Conservation (phyloP, 2,113 vertebrate species). For the Mormyrus lacerda region DNA sequence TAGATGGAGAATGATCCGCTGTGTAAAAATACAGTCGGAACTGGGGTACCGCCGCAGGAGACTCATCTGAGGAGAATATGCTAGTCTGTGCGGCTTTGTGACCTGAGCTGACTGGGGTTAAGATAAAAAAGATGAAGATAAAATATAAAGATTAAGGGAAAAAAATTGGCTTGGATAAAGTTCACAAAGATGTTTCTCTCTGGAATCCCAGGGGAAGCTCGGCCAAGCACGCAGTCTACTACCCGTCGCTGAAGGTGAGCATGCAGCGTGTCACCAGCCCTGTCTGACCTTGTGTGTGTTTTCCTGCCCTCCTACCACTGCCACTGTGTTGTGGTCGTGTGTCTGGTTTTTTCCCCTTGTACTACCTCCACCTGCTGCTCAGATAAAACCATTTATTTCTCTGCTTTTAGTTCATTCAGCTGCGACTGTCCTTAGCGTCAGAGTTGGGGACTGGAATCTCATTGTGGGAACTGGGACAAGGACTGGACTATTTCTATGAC, state of each 20-base stretch:
- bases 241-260: constrained; percentile 68
- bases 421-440: constrained; percentile 75
- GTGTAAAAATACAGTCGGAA: not conserved
- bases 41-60: not conserved
- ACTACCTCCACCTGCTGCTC: not conserved
- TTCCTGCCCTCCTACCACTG: not conserved
- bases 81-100: not conserved
- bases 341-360: not conserved
- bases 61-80: not conserved
- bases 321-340: not conserved
- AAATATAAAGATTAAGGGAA: not conserved
- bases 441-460: constrained; percentile 89
- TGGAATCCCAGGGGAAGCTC: constrained; percentile 58
- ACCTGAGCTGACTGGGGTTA: not conserved
- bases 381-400: constrained; percentile 23
- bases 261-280: not conserved
- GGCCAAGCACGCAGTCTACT: constrained; percentile 65
- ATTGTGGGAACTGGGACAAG: constrained; percentile 97
- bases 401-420: constrained; percentile 71
- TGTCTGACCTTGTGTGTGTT: not conserved
- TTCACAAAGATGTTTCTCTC: not conserved
- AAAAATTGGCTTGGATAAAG: not conserved
- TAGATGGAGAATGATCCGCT: not conserved
- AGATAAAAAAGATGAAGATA: not conserved
- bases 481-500: constrained; percentile 98